These are phyloP conservation scores for Leptura quadrifasciata DNA, from an alignment of 2,888 invertebrate genomes.

Conservation along the genomic window DNA sequence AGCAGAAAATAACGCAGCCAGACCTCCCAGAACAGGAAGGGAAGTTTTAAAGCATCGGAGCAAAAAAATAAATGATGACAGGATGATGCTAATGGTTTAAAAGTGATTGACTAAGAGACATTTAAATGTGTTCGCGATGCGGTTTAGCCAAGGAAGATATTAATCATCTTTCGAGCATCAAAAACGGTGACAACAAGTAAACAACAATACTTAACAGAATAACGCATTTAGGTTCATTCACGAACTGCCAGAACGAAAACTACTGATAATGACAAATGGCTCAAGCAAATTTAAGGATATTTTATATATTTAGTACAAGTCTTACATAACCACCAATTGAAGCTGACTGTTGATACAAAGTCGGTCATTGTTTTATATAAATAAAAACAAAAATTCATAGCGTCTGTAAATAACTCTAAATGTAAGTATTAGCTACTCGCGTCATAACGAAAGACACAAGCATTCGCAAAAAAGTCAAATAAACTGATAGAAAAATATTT, in stretches of 20 bases:
- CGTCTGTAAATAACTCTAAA: too few species aligned
- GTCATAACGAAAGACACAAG: too few species aligned
- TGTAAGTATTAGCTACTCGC: too few species aligned
- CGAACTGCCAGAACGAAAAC: not conserved
- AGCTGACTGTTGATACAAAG: too few species aligned
- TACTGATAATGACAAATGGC: not conserved
- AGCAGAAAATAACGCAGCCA: not conserved
- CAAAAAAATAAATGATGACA: slow-evolving; percentile 19
- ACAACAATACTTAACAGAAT: slow-evolving; percentile 11
- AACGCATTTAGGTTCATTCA: not conserved
- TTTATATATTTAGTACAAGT: not conserved
- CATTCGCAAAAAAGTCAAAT: too few species aligned
- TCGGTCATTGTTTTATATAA: too few species aligned
- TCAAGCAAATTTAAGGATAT: not conserved
- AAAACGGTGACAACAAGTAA: slow-evolving; percentile 18
- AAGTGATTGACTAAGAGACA: slow-evolving; percentile 20
- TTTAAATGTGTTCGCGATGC: slow-evolving; percentile 21
- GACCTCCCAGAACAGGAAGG: slow-evolving; percentile 4
- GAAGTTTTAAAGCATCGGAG: not conserved
- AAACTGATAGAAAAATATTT: too few species aligned
- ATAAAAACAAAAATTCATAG: too few species aligned
- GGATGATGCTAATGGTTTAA: slow-evolving; percentile 9
- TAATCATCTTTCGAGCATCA: slow-evolving; percentile 15
- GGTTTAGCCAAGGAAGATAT: slow-evolving; percentile 14
- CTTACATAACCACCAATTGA: too few species aligned